Evolutionary conservation across 2,113 vertebrate species (phyloP).

Genomic region (Microtus pennsylvanicus): DNA sequence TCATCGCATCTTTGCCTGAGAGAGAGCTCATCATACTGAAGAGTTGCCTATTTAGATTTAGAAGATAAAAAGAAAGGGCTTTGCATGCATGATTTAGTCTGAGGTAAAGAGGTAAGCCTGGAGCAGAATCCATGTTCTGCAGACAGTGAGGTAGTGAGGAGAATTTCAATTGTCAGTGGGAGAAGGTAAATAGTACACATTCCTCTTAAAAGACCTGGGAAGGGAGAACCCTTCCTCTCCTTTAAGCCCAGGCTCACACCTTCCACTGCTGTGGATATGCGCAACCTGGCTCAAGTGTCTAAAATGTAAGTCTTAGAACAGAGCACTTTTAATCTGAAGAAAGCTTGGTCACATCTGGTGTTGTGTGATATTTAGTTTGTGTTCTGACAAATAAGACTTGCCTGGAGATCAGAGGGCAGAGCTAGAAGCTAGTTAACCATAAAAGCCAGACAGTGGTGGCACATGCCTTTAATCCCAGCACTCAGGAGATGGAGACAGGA

Average conservation of each 20-base stretch:
- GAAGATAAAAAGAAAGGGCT: neutral
- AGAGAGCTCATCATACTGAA: neutral
- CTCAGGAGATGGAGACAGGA: too few relatives aligned
- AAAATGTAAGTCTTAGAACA: too few relatives aligned
- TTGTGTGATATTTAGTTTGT: too few relatives aligned
- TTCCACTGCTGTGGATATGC: neutral
- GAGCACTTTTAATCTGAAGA: neutral
- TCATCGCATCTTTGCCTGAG: neutral
- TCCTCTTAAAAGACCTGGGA: neutral
- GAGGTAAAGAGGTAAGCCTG: neutral
- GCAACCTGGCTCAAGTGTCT: neutral
- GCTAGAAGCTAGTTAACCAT: too few relatives aligned
- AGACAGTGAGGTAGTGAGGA: neutral
- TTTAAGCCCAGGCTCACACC: rapidly evolving
- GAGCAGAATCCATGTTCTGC: neutral
- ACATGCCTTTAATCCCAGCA: too few relatives aligned
- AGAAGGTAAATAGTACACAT: neutral
- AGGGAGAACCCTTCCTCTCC: neutral
- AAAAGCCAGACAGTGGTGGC: too few relatives aligned
- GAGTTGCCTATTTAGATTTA: neutral
- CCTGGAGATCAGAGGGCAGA: too few relatives aligned
- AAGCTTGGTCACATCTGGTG: neutral
- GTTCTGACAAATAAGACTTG: too few relatives aligned
- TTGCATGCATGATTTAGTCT: neutral
- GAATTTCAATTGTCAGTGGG: neutral